Evolutionary conservation across 2,113 vertebrate species (phyloP), one percentile per base, ranked within the genome.

Genomic region (Petrocephalus microphthalmus): DNA sequence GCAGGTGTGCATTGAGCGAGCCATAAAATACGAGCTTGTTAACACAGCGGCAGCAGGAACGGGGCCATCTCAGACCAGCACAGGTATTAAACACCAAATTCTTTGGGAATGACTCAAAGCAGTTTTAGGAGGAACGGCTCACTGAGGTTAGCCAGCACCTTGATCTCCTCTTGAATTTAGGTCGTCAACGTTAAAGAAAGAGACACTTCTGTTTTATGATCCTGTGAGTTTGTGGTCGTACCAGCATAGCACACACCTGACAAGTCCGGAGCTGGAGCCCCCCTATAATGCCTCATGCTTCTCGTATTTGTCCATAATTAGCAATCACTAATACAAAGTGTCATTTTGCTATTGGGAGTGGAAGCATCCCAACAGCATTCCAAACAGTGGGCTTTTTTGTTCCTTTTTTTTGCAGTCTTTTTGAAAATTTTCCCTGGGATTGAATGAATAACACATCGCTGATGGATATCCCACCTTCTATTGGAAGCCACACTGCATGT

Each of bases 391-490:
- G 71, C 15, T 78, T 84, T 51, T 45, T 84, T 84, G 20, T 20
- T 51, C 6, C 8, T 51, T 67, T 67, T 64, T 67, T 67, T 29
- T 29, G n/a, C 25, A 67, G 60, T 29, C 47, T 20, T 84, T 51
- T 84, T 51, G 8, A 29, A 45, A 2, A n/a, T 5, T 22, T 93
- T 94, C 91, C 93, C 96, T 94, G 94, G 94, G 95, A 95, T 94
- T 93, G 94, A 94, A 93, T 96, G 94, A 95, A 95, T 96, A 95
- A 95, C 96, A 96, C 96, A 96, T 97, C 93, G 94, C 95, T 95
- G 95, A 95, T 93, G 94, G 90, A 93, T 94, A 90, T 91, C 92
- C 93, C 93, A 91, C 93, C 95, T 95, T 96, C 94, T 95, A 93
- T 94, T 91, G 94, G 96, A 96, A 94, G 94, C 95, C 93, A 94